Base-by-base conservation (phyloP, 2,113 vertebrate species). In the Actinemys pallida region DNA sequence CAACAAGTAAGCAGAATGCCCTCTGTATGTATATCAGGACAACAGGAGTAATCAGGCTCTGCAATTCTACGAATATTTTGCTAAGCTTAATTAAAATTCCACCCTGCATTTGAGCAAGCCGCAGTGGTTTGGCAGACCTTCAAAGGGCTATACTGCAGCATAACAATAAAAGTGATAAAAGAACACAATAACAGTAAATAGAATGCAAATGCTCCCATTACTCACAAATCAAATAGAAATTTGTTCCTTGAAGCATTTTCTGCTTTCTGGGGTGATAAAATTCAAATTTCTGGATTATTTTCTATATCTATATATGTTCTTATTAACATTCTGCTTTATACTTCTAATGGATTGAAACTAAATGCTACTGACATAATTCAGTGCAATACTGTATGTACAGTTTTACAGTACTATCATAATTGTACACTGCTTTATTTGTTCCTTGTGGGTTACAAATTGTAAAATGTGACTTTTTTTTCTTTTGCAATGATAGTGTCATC, bases 101-200 rank as follows among this genome's bases (percentile, higher is more conserved):
- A 52, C 84, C 96, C 96, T 93, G 93, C 92, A 88, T 98, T 98
- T 98, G 96, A 97, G 95, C 83, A 97, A 98, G 97, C 97, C 72
- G 81, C 98, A 98, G 98, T 97, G 96, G 95, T 97, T 98, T 98
- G 98, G 98, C 98, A 98, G 97, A 98, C 97, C 97, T 98, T 98
- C 98, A 98, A 97, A 97, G 96, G 94, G 90, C 93, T 97, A 95
- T 93, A 96, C 96, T 98, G 96, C 97, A 97, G 97, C 94, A 96
- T 76, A 97, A 98, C 95, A 98, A 96, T 98, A 95, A 97, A 98
- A 97, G 89, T 96, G 94, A 98, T 97, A 98, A 98, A 98, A 91
- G 86, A 88, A 39, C 65, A 93, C 92, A 97, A 82, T 96, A 98
- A 90, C 84, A 95, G 94, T 98, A 96, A 93, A 98, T 97, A 92